Evolutionary conservation across 2,888 invertebrate genomes (phyloP), one percentile per base, ranked within the genome.

Genomic region (Halocaridina rubra): DNA sequence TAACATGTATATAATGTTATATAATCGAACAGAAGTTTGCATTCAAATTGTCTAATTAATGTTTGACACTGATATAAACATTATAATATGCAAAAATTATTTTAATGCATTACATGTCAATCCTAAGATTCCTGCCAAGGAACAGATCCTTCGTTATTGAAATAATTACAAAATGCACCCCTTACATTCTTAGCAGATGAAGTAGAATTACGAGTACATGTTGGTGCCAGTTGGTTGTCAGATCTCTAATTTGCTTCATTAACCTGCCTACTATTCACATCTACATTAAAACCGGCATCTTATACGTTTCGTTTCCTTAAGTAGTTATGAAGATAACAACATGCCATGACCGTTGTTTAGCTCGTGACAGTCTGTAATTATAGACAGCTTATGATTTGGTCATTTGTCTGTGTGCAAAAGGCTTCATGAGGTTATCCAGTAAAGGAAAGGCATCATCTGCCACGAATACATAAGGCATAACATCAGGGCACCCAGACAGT

Each of bases 111-210:
- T 64, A 64, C 22, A 5, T 64, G 64, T 64, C 22, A 64, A 64
- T 64, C 64, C 64, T n/a, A n/a, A 67, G 67, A 67, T 4, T 67
- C 67, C 3, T 75, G 75, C 75, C 75, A 75, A 16, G 75, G 75
- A 24, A 75, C 75, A 75, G 4, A 19, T 53, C 53, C 57, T 75
- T 46, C 32, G 13, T 24, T 39, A 75, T 32, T 30, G 46, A 75
- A 46, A 24, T 75, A 75, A 22, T 53, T 19, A 4, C 53, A 30
- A 32, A 75, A 75, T 32, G 32, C 32, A 39, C 53, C 75, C 75
- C 57, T 39, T 53, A 53, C 13, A 32, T 75, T n/a, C 46, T 75
- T 75, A 10, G 57, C 75, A 30, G 27, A 30, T 30, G 27, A 27
- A 39, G 75, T 30, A 19, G 33, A 16, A 53, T 53, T 75, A 1